Evolutionary conservation across 1,140 invertebrate genomes (phyloP), one percentile per base, ranked within the genome.

Genomic region (Zaprionus africanus): DNA sequence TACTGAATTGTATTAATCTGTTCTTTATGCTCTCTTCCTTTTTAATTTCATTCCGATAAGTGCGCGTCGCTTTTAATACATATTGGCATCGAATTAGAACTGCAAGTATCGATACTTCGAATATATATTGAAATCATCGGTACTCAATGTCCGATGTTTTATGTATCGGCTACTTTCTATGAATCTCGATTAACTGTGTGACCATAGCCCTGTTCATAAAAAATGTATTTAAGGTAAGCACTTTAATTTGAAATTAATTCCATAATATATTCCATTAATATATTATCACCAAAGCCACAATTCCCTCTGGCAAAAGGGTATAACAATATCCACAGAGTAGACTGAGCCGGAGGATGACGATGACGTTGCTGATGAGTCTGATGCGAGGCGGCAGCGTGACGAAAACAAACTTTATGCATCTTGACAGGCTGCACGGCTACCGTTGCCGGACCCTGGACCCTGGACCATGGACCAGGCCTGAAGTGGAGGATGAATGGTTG

Each of bases 401-500:
- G 81, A 78, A 81, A 84, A 70, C 70, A 54, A 75, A 81, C 61
- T 83, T 87, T 78, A 90, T 84, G 70, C 67, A 76, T 69, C 61
- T 76, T 80, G 85, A 87, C 79, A 68, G 62, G 31, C 34, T 43
- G 76, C 65, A 22, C 61, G n/a, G 66, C 72, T 76, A 68, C 68
- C 58, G 72, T 31, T 53, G 72, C 38, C 19, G 26, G 24, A 56
- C 53, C 24, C 60, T 62, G 41, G 60, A 51, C 26, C 26, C 17
- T 17, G 57, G 36, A 6, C 43, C 41, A 17, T 46, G 41, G 41
- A 62, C 43, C 61, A 6, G 60, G 46, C 7, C 46, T 28, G 43
- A 68, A 22, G 41, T 46, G 77, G 68, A 72, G 58, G 41, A 57
- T 56, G 51, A 34, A 58, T 68, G 78, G 36, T 26, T 66, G 79